Conservation (phyloP, 2,888 invertebrate genomes). For the Sturmia bella region DNA sequence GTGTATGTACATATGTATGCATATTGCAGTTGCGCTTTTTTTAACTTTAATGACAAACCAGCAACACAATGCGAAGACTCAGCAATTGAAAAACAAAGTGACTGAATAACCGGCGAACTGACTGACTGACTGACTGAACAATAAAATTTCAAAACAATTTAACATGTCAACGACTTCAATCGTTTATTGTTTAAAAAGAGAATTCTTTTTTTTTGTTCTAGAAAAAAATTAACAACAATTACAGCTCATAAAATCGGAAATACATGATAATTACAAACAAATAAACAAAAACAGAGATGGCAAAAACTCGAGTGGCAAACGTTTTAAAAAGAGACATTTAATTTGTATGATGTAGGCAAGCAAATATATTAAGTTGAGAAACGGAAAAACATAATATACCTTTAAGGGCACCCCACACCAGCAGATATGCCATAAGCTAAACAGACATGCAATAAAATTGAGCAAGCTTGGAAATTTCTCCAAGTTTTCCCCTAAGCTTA, state of each 20-base stretch:
- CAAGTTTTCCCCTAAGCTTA: too few species aligned
- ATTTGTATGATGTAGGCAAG: too few species aligned
- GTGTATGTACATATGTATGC: neutral
- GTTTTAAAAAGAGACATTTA: neutral
- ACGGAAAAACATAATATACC: too few species aligned
- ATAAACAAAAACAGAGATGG: slow-evolving; percentile 7
- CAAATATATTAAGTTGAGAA: too few species aligned
- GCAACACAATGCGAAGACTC: slow-evolving; percentile 10
- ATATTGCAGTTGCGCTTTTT: neutral
- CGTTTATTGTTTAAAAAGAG: slow-evolving; percentile 40
- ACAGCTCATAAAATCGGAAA: slow-evolving; percentile 58
- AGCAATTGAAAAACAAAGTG: slow-evolving; percentile 25
- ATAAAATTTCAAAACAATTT: slow-evolving; percentile 51
- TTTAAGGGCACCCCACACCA: too few species aligned
- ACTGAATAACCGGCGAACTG: slow-evolving; percentile 16
- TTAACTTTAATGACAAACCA: slow-evolving; percentile 31
- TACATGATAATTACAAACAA: slow-evolving; percentile 48
- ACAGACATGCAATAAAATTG: too few species aligned
- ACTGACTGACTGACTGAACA: slow-evolving; percentile 10
- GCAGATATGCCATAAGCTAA: too few species aligned
- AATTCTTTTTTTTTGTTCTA: slow-evolving; percentile 6
- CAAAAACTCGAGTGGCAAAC: neutral
- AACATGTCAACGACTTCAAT: slow-evolving; percentile 65
- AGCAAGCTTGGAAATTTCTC: too few species aligned
- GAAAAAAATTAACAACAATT: slow-evolving; percentile 14